Evolutionary conservation across 1,140 invertebrate species (phyloP).

Genomic region (Drosophila arizonae): DNA sequence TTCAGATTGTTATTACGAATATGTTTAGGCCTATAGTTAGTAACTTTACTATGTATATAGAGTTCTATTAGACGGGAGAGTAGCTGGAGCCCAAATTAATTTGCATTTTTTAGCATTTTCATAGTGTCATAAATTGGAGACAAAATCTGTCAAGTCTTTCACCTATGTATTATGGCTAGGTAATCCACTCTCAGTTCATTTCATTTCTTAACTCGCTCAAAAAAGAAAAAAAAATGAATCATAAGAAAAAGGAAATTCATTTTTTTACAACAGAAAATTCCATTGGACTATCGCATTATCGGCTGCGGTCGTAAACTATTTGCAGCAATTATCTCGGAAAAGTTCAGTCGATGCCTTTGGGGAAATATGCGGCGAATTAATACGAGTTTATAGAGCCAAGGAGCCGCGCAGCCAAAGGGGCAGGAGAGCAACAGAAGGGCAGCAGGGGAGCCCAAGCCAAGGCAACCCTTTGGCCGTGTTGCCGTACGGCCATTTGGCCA

Average conservation of each 20-base stretch:
- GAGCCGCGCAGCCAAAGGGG: not conserved
- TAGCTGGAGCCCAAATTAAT: not conserved
- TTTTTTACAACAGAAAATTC: conserved; percentile 1
- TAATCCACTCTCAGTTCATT: no score
- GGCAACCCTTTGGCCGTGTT: conserved; percentile 52
- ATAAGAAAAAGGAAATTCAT: not conserved
- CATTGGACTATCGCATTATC: conserved; percentile 49
- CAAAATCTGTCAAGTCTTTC: no score
- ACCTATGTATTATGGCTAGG: no score
- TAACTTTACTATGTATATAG: not conserved
- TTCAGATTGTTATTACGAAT: not conserved
- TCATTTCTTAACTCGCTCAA: no score
- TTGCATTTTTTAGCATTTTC: no score
- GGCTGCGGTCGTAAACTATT: conserved; percentile 75
- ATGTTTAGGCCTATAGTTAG: not conserved
- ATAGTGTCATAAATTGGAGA: no score
- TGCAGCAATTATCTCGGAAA: conserved; percentile 72
- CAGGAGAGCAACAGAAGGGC: no score
- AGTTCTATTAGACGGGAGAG: not conserved
- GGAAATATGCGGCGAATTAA: conserved; percentile 74
- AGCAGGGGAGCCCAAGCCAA: not conserved
- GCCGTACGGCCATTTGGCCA: no score
- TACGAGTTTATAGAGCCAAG: conserved; percentile 44
- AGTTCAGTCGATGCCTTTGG: conserved; percentile 64
- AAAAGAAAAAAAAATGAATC: no score